Conservation (phyloP, 2,113 vertebrate genomes). For the Silurus glanis region DNA sequence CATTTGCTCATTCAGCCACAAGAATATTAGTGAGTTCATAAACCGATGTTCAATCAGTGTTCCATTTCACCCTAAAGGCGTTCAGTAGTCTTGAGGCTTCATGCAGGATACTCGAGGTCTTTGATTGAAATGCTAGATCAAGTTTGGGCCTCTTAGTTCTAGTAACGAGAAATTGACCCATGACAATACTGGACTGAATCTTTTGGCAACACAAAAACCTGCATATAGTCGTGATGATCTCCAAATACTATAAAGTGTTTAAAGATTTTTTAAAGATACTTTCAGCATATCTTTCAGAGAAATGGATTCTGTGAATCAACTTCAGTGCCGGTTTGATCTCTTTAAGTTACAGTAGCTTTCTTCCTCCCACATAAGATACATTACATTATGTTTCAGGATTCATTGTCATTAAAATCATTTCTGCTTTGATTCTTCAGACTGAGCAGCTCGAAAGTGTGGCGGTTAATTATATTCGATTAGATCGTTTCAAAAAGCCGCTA, state of each 20-base stretch:
- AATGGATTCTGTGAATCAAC: background rate
- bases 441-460: constrained; percentile 14
- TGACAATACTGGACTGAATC: background rate
- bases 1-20: background rate
- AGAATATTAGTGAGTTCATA: background rate
- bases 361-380: background rate
- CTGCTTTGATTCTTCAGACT: constrained; percentile 11
- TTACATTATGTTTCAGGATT: background rate
- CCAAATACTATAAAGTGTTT: background rate
- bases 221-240: background rate
- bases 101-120: too few relatives aligned
- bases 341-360: background rate
- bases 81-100: background rate
- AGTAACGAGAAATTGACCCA: background rate
- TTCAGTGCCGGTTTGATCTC: background rate
- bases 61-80: background rate
- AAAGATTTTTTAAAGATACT: background rate
- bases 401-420: constrained; percentile 26
- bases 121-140: background rate
- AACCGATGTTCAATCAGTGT: background rate
- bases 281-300: background rate
- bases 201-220: background rate
- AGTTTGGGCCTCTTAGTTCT: background rate
- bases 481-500: constrained; percentile 25
- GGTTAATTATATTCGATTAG: constrained; percentile 22